Evolutionary conservation across 2,888 invertebrate species (phyloP), one percentile per base, ranked within the genome.

Genomic region (Lasioglossum lativentre): DNA sequence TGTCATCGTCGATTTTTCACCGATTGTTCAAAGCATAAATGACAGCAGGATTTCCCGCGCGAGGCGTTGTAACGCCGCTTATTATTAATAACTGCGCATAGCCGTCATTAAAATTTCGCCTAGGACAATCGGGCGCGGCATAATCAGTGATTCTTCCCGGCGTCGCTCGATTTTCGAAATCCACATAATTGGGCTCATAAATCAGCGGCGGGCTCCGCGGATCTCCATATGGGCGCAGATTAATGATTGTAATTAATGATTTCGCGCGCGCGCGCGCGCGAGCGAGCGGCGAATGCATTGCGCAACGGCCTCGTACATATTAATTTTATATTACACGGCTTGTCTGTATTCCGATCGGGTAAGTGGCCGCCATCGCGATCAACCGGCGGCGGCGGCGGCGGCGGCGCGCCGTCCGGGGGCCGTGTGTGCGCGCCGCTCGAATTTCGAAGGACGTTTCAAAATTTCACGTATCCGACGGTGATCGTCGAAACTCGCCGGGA

Each of bases 171-270:
- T 76, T 71, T 83, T 82, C 66, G n/a, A 63, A 56, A 72, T 74
- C 14, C 34, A 12, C 47, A 71, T 83, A 78, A 78, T 85, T 52
- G 68, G 1, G 2, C 2, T 38, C 45, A 68, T 85, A 85, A 84
- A 85, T 85, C 79, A 83, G 27, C 19, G 0, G 30, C 12, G 19
- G 4, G 3, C 52, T 8, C 30, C 66, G 23, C 27, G 34, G 27
- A 77, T 83, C 38, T 77, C 59, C 47, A 38, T 71, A 75, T 34
- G 47, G 34, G 68, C 66, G 66, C 40, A 70, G 75, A 85, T 84
- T 84, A 85, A 85, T 85, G 71, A 84, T 73, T 19, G 85, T 84
- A 84, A 84, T 84, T 84, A 84, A 85, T 85, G 79, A 79, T 85
- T 84, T 34, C 63, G 30, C 45, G 34, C n/a, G 56, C 19, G 47